Percentiles rank a stretch among this genome's conserved stretches.
Evolutionary conservation across 1,140 invertebrate species (phyloP).

Genomic region (Drosophila santomea): DNA sequence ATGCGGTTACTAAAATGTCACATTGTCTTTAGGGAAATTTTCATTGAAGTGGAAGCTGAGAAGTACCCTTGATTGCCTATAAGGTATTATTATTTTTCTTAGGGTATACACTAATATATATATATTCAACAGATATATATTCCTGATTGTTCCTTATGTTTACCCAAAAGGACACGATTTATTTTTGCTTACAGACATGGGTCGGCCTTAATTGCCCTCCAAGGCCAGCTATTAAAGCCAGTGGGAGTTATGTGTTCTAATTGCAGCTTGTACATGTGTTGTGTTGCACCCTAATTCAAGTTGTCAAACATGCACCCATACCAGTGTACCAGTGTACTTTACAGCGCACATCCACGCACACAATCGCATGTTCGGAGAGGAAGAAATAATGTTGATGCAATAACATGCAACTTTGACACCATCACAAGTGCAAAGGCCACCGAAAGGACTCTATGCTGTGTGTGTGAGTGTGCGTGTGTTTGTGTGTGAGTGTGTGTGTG

Average conservation of each 20-base stretch:
- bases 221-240: neutral
- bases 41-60: no score
- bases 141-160: no score
- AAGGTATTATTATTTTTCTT: no score
- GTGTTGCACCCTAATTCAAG: conserved; percentile 4
- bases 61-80: no score
- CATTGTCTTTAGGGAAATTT: neutral
- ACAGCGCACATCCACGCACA: conserved; percentile 14
- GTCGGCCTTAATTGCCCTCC: neutral
- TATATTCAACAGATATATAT: no score
- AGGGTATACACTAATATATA: no score
- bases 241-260: neutral
- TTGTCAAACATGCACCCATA: conserved; percentile 9
- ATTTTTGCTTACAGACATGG: neutral
- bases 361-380: neutral
- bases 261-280: conserved; percentile 8
- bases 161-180: neutral
- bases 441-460: neutral
- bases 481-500: no score
- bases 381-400: conserved; percentile 75
- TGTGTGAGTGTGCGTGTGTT: no score
- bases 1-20: no score
- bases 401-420: conserved; percentile 80
- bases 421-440: conserved; percentile 25
- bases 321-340: conserved; percentile 21